Percentiles rank a stretch among this genome's conserved stretches.
phyloP scores from a whole-genome alignment of 1,140 invertebrate species.

The Hyphantria cunea region DNA sequence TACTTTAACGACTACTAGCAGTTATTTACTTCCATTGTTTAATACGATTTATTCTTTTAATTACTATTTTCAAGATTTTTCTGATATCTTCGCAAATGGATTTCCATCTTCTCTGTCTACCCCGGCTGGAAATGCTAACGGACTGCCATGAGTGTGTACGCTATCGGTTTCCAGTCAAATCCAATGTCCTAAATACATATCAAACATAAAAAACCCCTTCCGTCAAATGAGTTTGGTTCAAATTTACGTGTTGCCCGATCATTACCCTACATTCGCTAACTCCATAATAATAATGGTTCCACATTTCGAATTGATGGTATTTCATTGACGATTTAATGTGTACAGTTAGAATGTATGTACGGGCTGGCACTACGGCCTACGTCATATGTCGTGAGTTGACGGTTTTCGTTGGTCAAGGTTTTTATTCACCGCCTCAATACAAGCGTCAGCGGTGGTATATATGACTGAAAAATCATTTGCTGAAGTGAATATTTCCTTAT shows the following conservation, averaged over 20 bases:
- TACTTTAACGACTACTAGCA: too few species aligned
- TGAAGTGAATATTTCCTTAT: too few species aligned
- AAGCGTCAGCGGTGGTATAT: conserved; percentile 3
- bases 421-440: not conserved
- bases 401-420: conserved; percentile 21
- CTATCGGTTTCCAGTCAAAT: too few species aligned
- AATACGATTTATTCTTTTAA: too few species aligned
- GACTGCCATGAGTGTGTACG: too few species aligned
- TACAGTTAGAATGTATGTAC: not conserved
- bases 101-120: too few species aligned
- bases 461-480: not conserved
- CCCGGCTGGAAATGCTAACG: too few species aligned
- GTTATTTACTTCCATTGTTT: too few species aligned
- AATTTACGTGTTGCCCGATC: not conserved
- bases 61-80: too few species aligned
- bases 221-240: not conserved
- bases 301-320: not conserved
- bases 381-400: conserved; percentile 21
- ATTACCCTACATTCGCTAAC: not conserved
- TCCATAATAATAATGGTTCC: not conserved
- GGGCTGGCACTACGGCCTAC: conserved; percentile 6
- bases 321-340: conserved; percentile 1
- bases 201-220: too few species aligned
- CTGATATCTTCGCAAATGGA: too few species aligned
- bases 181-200: too few species aligned